phyloP scores from a whole-genome alignment of 2,113 vertebrate genomes.

The Stegostoma tigrinum region DNA sequence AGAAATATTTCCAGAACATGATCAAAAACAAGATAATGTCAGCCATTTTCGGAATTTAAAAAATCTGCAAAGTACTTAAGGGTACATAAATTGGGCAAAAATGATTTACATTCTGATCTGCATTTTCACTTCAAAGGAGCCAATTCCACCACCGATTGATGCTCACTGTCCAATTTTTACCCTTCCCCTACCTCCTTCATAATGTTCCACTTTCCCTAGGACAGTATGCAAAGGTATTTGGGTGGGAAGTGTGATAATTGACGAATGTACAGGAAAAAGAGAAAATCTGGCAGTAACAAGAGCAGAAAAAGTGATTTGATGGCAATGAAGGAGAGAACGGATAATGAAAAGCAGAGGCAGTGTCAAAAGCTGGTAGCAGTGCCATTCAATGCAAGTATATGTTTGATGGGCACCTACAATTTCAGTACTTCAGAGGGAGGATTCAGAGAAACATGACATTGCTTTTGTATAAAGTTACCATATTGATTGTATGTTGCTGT shows the following conservation, averaged over 20 bases:
- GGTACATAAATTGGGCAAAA: neutral
- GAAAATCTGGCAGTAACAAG: neutral
- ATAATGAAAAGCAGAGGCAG: neutral
- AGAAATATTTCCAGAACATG: neutral
- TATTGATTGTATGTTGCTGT: neutral
- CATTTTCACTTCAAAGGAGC: neutral
- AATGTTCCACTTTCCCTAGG: neutral
- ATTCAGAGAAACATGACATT: neutral
- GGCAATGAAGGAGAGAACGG: neutral
- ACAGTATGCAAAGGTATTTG: neutral
- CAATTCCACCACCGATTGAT: too few species aligned
- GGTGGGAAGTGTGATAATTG: neutral
- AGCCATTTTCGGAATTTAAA: neutral
- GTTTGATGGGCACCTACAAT: neutral
- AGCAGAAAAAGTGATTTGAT: neutral
- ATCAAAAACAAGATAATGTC: neutral
- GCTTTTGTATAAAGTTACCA: neutral
- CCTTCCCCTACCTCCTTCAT: neutral
- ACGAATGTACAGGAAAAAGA: neutral
- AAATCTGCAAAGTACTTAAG: neutral
- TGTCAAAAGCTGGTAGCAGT: neutral
- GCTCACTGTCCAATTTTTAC: neutral
- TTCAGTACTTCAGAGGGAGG: neutral
- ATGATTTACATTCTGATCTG: neutral
- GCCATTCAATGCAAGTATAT: neutral